A percentile compares a stretch with the other conserved stretches of the same genome.
phyloP scores from a whole-genome alignment of 2,113 vertebrate species.

The Pterophyllum scalare region DNA sequence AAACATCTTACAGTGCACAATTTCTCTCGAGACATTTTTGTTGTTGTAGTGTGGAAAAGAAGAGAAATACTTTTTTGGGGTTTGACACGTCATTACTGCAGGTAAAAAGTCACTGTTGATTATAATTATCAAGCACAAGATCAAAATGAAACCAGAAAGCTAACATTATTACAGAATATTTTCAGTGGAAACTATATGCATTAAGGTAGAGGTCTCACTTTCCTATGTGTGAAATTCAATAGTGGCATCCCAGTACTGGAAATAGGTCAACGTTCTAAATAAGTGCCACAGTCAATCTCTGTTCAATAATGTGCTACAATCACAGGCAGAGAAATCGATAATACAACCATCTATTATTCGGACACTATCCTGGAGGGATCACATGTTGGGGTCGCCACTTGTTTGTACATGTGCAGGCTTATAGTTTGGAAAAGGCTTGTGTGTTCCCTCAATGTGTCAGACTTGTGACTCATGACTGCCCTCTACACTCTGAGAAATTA shows the following conservation, averaged over 20 bases:
- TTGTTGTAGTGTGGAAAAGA: not conserved
- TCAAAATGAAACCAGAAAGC: not conserved
- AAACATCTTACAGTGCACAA: not conserved
- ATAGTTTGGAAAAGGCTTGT: conserved; percentile 40
- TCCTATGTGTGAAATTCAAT: conserved; percentile 7
- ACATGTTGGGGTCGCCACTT: conserved; percentile 42
- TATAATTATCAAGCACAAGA: not conserved
- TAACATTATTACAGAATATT: not conserved
- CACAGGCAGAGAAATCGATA: conserved; percentile 9
- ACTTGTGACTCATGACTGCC: not conserved
- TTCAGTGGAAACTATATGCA: not conserved
- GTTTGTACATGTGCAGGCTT: conserved; percentile 38
- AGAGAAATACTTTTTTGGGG: not conserved
- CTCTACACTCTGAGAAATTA: conserved; percentile 15
- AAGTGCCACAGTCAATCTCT: conserved; percentile 30
- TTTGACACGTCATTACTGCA: not conserved
- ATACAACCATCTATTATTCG: conserved; percentile 51
- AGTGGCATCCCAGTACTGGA: not conserved
- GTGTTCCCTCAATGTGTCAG: conserved; percentile 22
- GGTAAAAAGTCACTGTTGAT: not conserved
- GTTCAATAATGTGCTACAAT: conserved; percentile 8
- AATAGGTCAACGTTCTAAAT: conserved; percentile 18
- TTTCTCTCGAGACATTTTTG: not conserved
- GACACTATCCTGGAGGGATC: conserved; percentile 36
- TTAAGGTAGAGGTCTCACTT: not conserved